Conservation (phyloP, 64 coral and sea anemone genomes). For the Pachyseris speciosa region DNA sequence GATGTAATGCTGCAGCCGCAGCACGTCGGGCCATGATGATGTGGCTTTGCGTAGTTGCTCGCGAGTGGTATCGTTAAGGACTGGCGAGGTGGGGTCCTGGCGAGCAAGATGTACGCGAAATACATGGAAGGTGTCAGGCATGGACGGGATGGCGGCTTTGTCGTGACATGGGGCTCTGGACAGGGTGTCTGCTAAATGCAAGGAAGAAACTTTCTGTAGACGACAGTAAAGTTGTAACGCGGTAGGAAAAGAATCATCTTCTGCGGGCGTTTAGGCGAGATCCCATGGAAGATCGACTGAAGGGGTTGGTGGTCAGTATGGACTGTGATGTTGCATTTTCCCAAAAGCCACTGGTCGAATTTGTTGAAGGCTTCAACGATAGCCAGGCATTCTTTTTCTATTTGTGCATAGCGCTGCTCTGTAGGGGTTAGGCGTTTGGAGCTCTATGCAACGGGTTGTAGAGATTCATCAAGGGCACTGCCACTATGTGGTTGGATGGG, state of each 20-base stretch:
- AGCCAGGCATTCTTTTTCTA: not conserved
- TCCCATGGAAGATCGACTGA: constrained; percentile 9
- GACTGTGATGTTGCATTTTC: constrained; percentile 24
- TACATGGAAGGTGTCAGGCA: constrained; percentile 27
- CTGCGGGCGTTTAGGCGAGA: not conserved
- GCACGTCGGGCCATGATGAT: not conserved
- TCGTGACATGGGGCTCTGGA: too few species aligned
- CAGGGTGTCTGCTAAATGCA: constrained; percentile 49
- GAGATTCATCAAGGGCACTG: not conserved
- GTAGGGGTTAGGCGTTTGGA: constrained; percentile 19
- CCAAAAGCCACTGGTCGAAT: constrained; percentile 27
- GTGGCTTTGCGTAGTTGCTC: constrained; percentile 30
- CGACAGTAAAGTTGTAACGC: not conserved
- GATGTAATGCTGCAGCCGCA: not conserved
- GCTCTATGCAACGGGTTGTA: constrained; percentile 17
- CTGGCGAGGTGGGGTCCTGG: not conserved
- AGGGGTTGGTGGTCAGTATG: constrained; percentile 22
- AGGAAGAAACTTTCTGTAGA: constrained; percentile 19
- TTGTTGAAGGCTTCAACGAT: constrained; percentile 19
- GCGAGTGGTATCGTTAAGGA: constrained; percentile 8
- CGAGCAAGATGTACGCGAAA: not conserved
- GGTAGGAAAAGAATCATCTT: constrained; percentile 28
- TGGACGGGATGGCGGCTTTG: not conserved
- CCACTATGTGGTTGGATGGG: not conserved
- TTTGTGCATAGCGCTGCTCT: not conserved